phyloP scores from a whole-genome alignment of 2,888 invertebrate species.

The Chironomus tentans region DNA sequence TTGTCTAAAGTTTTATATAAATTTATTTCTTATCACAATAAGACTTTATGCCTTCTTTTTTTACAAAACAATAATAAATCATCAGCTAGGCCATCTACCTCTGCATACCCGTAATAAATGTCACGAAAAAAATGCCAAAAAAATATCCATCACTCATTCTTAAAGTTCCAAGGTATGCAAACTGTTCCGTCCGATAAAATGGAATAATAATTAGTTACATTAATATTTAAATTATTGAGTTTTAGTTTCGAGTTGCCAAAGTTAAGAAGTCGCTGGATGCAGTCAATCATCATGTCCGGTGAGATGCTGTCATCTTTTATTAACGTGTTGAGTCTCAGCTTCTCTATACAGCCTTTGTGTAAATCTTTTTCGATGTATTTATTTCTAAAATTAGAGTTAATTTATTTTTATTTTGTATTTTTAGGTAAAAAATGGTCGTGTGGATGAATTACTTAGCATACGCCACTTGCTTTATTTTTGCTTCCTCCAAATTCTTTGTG shows the following conservation, averaged over 20 bases:
- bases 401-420: not conserved
- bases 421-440: not conserved
- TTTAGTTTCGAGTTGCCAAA: constrained; percentile 31
- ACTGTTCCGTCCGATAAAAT: constrained; percentile 82
- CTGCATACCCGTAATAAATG: not conserved
- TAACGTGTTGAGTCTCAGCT: constrained; percentile 61
- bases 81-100: too few relatives aligned
- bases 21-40: not conserved
- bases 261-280: constrained; percentile 60
- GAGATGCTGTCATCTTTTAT: constrained; percentile 86
- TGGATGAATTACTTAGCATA: constrained; percentile 55
- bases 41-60: too few relatives aligned
- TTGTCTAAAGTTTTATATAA: not conserved
- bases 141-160: constrained; percentile 51
- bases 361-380: constrained; percentile 72
- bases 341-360: constrained; percentile 53
- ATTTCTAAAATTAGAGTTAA: constrained; percentile 47
- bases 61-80: too few relatives aligned
- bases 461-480: constrained; percentile 58
- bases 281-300: constrained; percentile 80
- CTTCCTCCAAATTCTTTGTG: constrained; percentile 63
- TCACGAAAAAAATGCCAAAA: constrained; percentile 72
- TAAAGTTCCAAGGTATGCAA: constrained; percentile 89
- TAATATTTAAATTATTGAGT: constrained; percentile 61
- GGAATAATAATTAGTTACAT: constrained; percentile 84